Conservation (phyloP, 2,113 vertebrate genomes). For the Hystrix brachyura region DNA sequence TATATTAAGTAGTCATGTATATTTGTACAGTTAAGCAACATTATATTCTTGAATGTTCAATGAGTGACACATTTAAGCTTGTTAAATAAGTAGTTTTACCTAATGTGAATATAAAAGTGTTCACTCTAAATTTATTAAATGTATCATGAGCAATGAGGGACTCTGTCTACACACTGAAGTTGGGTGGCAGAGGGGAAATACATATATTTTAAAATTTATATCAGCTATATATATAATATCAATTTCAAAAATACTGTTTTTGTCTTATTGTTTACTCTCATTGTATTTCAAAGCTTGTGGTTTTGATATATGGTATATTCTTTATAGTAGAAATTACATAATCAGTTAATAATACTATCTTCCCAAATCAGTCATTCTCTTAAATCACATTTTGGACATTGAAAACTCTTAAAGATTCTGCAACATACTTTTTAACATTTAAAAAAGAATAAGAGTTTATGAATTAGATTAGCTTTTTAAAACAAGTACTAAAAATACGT, state of each 20-base stretch:
- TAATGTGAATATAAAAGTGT: not conserved
- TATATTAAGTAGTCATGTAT: not conserved
- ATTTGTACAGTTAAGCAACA: not conserved
- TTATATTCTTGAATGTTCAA: not conserved
- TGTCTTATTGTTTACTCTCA: not conserved
- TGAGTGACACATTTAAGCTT: not conserved
- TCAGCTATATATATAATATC: not conserved
- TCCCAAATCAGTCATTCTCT: not conserved
- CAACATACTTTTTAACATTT: not conserved
- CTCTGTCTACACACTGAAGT: not conserved
- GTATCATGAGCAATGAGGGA: not conserved
- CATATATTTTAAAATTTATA: not conserved
- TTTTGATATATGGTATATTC: not conserved
- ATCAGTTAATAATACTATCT: not conserved
- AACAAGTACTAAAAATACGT: not conserved
- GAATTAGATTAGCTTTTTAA: not conserved
- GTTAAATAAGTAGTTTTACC: not conserved
- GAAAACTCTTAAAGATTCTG: not conserved
- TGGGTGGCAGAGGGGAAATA: not conserved
- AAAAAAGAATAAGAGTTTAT: not conserved
- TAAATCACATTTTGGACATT: not conserved
- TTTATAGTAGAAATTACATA: not conserved
- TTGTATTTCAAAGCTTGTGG: not conserved
- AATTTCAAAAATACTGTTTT: not conserved
- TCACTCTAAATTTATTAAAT: not conserved